These are phyloP conservation scores for Galeruca laticollis DNA, from an alignment of 2,888 invertebrate genomes.

Conservation along the genomic window DNA sequence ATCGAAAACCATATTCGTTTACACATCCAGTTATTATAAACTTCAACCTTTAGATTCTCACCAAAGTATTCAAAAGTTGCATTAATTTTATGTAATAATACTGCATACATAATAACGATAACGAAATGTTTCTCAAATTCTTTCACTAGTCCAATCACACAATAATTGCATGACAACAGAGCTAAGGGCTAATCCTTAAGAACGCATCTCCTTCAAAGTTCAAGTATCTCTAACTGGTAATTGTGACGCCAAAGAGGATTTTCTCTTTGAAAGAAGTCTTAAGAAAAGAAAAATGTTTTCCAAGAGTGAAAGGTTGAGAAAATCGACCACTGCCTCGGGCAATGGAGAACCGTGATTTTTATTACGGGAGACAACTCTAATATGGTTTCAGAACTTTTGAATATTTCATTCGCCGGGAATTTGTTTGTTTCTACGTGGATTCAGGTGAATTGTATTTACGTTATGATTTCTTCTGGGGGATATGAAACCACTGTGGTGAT, in stretches of 20 bases:
- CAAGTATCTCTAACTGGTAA: slow-evolving; percentile 36
- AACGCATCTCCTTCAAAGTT: slow-evolving; percentile 26
- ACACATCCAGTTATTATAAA: too few species aligned
- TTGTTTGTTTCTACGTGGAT: slow-evolving; percentile 8
- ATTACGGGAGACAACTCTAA: slow-evolving; percentile 13
- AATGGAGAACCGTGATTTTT: slow-evolving; percentile 7
- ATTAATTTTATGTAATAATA: too few species aligned
- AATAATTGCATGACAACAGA: slow-evolving; percentile 30
- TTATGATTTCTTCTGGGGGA: not conserved
- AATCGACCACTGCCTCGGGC: slow-evolving; percentile 9
- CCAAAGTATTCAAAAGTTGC: too few species aligned
- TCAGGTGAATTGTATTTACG: slow-evolving; percentile 9
- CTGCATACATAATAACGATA: too few species aligned
- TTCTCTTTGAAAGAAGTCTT: slow-evolving; percentile 22
- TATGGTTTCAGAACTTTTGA: slow-evolving; percentile 1
- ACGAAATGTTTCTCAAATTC: too few species aligned
- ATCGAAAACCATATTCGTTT: too few species aligned
- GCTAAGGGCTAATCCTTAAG: slow-evolving; percentile 1
- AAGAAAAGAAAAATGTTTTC: slow-evolving; percentile 18
- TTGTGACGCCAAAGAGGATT: slow-evolving; percentile 29
- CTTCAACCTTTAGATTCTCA: too few species aligned
- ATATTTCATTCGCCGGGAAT: not conserved
- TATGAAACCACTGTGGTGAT: not conserved
- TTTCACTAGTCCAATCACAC: slow-evolving; percentile 30
- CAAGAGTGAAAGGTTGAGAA: slow-evolving; percentile 7